These are phyloP conservation scores for Carduelis carduelis DNA, from an alignment of 2,797 vertebrate genomes.

Conservation along the genomic window DNA sequence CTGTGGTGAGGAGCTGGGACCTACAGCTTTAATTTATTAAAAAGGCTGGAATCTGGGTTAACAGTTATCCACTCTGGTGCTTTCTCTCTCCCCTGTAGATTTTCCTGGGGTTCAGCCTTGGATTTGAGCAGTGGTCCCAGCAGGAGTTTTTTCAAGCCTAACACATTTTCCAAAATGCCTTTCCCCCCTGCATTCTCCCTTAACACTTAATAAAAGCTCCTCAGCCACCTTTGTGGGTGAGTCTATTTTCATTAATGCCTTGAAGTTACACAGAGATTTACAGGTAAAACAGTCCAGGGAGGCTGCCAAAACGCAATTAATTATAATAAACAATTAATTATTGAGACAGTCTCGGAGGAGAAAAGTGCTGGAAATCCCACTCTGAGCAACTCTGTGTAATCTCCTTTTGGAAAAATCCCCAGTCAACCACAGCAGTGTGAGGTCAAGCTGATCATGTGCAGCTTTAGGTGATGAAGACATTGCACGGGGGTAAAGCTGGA, in stretches of 20 bases:
- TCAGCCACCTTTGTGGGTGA: neutral
- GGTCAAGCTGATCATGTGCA: conserved; percentile 30
- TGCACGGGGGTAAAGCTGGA: neutral
- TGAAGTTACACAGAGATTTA: neutral
- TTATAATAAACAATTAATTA: neutral
- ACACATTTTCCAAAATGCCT: neutral
- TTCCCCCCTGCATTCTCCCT: neutral
- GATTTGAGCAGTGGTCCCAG: neutral
- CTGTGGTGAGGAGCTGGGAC: neutral
- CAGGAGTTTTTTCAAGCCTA: neutral
- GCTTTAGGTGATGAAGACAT: neutral
- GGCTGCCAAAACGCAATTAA: neutral
- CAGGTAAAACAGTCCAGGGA: neutral
- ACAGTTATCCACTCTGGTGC: neutral
- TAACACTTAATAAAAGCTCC: neutral
- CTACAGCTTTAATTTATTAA: neutral
- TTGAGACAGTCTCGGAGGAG: neutral
- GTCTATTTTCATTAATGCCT: neutral
- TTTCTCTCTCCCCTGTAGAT: neutral
- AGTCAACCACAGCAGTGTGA: neutral
- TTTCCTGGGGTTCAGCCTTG: neutral
- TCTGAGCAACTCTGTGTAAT: neutral
- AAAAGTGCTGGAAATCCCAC: neutral
- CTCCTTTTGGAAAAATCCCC: neutral
- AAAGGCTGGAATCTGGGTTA: neutral